Evolutionary conservation across 1,140 invertebrate genomes (phyloP), one percentile per base, ranked within the genome.

Genomic region (Phortica variegata): DNA sequence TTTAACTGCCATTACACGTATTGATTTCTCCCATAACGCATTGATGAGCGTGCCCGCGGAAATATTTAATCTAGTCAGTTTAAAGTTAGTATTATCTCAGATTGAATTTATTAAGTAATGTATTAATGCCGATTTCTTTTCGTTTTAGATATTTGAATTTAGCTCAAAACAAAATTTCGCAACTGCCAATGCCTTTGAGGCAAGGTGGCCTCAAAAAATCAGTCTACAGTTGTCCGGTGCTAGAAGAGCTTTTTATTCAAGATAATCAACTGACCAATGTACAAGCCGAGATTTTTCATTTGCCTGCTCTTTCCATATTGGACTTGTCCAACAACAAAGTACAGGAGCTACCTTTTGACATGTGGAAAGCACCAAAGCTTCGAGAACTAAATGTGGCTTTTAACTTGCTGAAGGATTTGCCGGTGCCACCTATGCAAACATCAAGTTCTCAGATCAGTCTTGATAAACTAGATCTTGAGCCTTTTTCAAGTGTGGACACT

Each of bases 261-360:
- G 89, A 95, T 65, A 97, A 97, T 78, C 82, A 89, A 20, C 73
- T 97, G 13, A 88, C 91, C 51, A 79, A 81, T 32, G 69, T 97
- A 9, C 92, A 93, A 0, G 81, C 85, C 15, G 87, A 87, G 49
- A 75, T 95, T 2, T 93, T 97, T 77, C 81, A 83, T 17, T 79
- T 98, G 32, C 91, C 92, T 1, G 77, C 83, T 0, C 77, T 99
- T 2, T 81, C 85, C 16, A 87, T 88, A 3, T 79, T 98, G 54
- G 94, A 98, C 75, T 84, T 95, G 0, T 93, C 93, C 0, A 93
- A 96, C 68, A 99, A 99, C 75, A 93, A 93, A 73, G 77, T 99
- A n/a, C 87, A 89, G 34, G 79, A 82, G 42, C 72, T 98, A 26
- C 94, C 95, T 0, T 83, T 87, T 38, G 86, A 87, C 48, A 80